Evolutionary conservation across 2,797 vertebrate species (phyloP).

Genomic region (Fratercula arctica): DNA sequence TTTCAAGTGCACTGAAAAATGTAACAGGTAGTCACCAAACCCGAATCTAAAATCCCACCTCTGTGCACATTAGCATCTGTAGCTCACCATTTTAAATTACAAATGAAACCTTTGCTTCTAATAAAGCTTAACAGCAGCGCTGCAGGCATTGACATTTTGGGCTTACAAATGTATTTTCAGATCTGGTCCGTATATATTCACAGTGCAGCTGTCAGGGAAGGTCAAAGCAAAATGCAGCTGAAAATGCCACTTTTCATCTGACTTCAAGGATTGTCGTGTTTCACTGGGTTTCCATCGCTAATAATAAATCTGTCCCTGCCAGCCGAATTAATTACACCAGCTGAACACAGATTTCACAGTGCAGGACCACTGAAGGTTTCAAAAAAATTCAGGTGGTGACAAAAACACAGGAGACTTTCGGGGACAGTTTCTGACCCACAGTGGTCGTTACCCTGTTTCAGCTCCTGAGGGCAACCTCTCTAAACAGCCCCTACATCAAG

Average conservation of each 20-base stretch:
- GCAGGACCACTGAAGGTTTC: neutral
- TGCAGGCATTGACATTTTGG: neutral
- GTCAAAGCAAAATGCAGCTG: neutral
- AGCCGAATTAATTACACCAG: neutral
- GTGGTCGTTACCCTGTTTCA: neutral
- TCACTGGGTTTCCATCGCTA: neutral
- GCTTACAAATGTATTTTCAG: neutral
- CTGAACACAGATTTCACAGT: neutral
- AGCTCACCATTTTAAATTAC: neutral
- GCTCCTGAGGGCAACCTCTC: neutral
- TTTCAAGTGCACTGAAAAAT: neutral
- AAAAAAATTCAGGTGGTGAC: neutral
- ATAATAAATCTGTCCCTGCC: neutral
- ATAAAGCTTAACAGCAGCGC: neutral
- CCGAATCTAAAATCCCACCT: neutral
- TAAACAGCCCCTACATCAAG: neutral
- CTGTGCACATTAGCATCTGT: accelerated
- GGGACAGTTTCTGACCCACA: neutral
- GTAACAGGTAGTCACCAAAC: neutral
- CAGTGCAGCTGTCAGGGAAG: neutral
- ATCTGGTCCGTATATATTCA: neutral
- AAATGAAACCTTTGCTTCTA: neutral
- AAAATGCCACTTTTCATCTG: neutral
- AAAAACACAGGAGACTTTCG: neutral
- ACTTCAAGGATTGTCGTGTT: neutral